Conservation (phyloP, 1,140 invertebrate genomes). For the Metaphire vulgaris region DNA sequence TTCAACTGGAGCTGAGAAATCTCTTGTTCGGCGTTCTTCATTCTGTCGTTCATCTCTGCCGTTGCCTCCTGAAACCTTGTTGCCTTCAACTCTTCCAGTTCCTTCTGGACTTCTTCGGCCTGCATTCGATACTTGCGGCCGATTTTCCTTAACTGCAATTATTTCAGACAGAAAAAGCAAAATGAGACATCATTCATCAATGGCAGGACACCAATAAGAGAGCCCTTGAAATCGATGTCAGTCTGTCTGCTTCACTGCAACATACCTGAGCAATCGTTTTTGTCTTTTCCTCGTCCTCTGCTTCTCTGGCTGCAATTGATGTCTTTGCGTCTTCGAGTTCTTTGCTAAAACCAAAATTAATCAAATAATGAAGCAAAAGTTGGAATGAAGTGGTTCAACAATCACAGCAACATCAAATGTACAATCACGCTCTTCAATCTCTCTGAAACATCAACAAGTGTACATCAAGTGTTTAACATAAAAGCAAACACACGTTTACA, state of each 20-base stretch:
- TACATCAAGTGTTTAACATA: no score
- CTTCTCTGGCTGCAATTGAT: conserved; percentile 58
- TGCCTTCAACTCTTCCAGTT: conserved; percentile 56
- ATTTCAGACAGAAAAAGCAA: conserved; percentile 10
- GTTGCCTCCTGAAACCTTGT: conserved; percentile 41
- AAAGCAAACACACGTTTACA: no score
- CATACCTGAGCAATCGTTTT: conserved; percentile 65
- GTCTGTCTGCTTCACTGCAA: no score
- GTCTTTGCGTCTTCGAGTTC: background rate
- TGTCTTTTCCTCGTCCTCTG: conserved; percentile 63
- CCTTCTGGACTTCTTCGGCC: conserved; percentile 61
- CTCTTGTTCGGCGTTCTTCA: conserved; percentile 5
- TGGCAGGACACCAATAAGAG: background rate
- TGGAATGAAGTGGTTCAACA: no score
- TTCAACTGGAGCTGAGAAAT: conserved; percentile 9
- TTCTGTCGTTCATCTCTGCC: conserved; percentile 22
- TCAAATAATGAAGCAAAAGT: background rate
- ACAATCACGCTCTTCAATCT: no score
- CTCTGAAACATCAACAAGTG: no score
- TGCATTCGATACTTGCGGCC: conserved; percentile 86
- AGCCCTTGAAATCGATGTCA: no score
- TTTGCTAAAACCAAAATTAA: conserved; percentile 10
- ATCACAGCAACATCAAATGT: no score
- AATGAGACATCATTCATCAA: background rate
- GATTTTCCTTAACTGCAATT: conserved; percentile 71